Evolutionary conservation across 1,140 invertebrate genomes (phyloP), one percentile per base, ranked within the genome.

Genomic region (Harpegnathos saltator): DNA sequence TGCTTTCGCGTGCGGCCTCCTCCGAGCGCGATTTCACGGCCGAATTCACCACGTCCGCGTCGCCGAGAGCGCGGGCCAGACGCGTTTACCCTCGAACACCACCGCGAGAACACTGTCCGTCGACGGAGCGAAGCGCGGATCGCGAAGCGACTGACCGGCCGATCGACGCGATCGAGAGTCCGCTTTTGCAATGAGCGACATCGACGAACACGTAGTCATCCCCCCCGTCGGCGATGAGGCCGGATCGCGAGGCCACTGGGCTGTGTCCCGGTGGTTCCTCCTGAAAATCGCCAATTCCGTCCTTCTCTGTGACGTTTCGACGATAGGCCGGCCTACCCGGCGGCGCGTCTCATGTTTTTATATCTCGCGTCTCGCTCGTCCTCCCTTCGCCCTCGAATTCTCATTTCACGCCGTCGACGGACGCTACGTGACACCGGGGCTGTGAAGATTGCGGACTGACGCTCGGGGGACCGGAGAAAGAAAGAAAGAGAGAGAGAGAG

Each of bases 101-200:
- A 56, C 50, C 22, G 50, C 22, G n/a, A 24, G n/a, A 80, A 59
- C 75, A 80, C 75, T 80, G 22, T 66, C 15, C 15, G 11, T 22
- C 50, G 33, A 58, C 50, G 12, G n/a, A n/a, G n/a, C 44, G 14
- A 19, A 19, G 19, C 9, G 66, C 24, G 22, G 17, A 29, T 22
- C 33, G 58, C 24, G 65, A 59, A 69, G 26, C 22, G 22, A 66
- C n/a, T 2, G 26, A 14, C n/a, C 24, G 24, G 7, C 24, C 44
- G 24, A 68, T 78, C 22, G 24, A 19, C 29, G 22, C 52, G 52
- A 54, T 54, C 52, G 15, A 17, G 15, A n/a, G n/a, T 48, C 38
- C 33, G 17, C 15, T 77, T 19, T 38, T 15, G 65, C 24, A 5
- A 33, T 5, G 29, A 33, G n/a, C n/a, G 38, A 44, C 38, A 33